Evolutionary conservation across 1,140 invertebrate genomes (phyloP), one percentile per base, ranked within the genome.

Genomic region (Panulirus ornatus): DNA sequence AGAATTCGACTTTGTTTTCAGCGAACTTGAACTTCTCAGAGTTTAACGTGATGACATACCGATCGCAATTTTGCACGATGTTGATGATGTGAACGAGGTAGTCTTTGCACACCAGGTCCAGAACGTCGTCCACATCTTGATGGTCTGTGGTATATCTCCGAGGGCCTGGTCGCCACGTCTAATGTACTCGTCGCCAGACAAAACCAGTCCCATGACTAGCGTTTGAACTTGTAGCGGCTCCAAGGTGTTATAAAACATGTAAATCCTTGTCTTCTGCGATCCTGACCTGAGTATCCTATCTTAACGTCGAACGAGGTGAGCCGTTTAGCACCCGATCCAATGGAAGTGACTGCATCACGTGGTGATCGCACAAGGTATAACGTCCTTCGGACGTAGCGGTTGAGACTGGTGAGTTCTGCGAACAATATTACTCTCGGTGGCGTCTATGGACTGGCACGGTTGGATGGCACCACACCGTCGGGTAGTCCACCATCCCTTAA

Each of bases 381-480:
- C 16, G 92, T 90, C 16, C 93, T 58, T 47, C 91, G 81, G n/a
- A 94, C 90, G 81, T 89, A 92, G 38, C 91, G 84, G 84, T 94
- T 94, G 9, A 94, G 83, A 19, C 82, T 30, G 38, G 89, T 92
- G 38, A 93, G 94, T 89, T 95, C 94, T 11, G 93, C 93, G 84
- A 93, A 94, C 2, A 94, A 63, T 22, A 94, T 89, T 16, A 93
- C 90, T n/a, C 91, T 92, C 19, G 92, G 93, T 79, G 93, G 92
- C 34, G 91, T 71, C 87, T 95, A 94, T n/a, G 92, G 93, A n/a
- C n/a, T n/a, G 9, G 94, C 93, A 16, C 93, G 83, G 11, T 94
- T 93, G 36, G 94, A 93, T 11, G 94, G 14, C 44, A 93, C 94
- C 94, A 95, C 2, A 42, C 78, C 8, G 78, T 81, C 16, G 40